phyloP scores from a whole-genome alignment of 1,140 invertebrate species.

The Hyles vespertilio region DNA sequence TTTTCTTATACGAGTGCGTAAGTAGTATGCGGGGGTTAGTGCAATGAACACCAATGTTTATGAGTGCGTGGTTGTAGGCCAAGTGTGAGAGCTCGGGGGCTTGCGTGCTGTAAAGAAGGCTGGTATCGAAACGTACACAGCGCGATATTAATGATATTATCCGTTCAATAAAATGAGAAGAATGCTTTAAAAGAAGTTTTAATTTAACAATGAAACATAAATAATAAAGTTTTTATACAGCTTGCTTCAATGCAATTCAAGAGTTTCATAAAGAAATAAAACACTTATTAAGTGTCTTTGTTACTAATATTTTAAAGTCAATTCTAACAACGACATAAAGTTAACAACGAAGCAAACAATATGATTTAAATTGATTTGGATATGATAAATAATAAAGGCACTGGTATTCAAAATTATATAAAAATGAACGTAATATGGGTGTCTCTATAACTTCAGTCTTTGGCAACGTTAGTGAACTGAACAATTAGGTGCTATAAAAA shows the following conservation, averaged over 20 bases:
- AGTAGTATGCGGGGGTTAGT: background rate
- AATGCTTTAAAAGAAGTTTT: background rate
- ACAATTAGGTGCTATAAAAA: background rate
- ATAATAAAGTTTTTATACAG: no score
- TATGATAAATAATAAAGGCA: no score
- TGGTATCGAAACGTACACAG: background rate
- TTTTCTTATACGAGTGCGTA: constrained; percentile 11
- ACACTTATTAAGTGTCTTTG: no score
- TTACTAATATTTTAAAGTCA: no score
- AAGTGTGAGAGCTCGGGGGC: background rate
- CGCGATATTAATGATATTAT: background rate
- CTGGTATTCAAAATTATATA: no score
- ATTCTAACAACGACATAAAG: no score
- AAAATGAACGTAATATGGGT: background rate
- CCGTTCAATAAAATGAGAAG: background rate
- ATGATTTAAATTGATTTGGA: no score
- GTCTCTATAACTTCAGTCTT: background rate
- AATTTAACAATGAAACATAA: no score
- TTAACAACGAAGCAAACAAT: no score
- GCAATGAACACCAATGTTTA: background rate
- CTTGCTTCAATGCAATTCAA: no score
- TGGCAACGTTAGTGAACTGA: background rate
- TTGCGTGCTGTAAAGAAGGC: no score
- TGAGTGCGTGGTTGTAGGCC: background rate
- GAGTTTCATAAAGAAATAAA: no score